Evolutionary conservation across 1,140 invertebrate species (phyloP).

Genomic region (Drosophila lacertosa): DNA sequence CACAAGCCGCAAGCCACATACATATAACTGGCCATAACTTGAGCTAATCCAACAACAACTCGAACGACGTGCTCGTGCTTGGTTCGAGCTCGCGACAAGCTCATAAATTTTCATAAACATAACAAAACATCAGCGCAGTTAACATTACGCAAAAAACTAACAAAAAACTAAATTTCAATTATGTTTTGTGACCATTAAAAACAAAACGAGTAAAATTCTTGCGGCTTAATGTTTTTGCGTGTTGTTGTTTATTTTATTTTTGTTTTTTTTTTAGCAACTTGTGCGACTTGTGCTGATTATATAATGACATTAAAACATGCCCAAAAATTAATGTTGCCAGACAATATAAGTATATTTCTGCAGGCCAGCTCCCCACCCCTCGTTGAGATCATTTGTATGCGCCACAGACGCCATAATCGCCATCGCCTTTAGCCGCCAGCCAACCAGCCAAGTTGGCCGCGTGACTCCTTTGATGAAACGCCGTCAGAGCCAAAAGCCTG

Average conservation of each 20-base stretch:
- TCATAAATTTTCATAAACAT: conserved; percentile 72
- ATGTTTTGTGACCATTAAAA: conserved; percentile 20
- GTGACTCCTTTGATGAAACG: conserved; percentile 77
- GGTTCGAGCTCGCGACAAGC: conserved; percentile 32
- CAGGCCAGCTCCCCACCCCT: conserved; percentile 48
- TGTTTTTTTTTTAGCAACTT: conserved; percentile 65
- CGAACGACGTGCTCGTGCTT: conserved; percentile 49
- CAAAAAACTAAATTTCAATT: conserved; percentile 34
- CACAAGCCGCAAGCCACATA: conserved; percentile 63
- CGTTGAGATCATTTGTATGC: conserved; percentile 77
- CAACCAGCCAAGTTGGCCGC: conserved; percentile 23
- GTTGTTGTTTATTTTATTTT: no score
- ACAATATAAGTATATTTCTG: conserved; percentile 68
- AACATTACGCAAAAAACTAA: conserved; percentile 59
- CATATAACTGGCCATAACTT: conserved; percentile 58
- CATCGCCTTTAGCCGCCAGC: conserved; percentile 26
- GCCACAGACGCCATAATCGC: conserved; percentile 56
- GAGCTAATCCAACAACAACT: conserved; percentile 47
- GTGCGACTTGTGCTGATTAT: conserved; percentile 76
- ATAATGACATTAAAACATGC: conserved; percentile 80
- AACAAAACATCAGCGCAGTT: conserved; percentile 45
- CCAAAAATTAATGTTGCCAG: conserved; percentile 31
- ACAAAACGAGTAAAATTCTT: conserved; percentile 26
- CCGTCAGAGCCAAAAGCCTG: conserved; percentile 59
- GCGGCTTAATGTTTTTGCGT: conserved; percentile 46